phyloP scores from a whole-genome alignment of 2,888 invertebrate species.

The Raillietiella orientalis region DNA sequence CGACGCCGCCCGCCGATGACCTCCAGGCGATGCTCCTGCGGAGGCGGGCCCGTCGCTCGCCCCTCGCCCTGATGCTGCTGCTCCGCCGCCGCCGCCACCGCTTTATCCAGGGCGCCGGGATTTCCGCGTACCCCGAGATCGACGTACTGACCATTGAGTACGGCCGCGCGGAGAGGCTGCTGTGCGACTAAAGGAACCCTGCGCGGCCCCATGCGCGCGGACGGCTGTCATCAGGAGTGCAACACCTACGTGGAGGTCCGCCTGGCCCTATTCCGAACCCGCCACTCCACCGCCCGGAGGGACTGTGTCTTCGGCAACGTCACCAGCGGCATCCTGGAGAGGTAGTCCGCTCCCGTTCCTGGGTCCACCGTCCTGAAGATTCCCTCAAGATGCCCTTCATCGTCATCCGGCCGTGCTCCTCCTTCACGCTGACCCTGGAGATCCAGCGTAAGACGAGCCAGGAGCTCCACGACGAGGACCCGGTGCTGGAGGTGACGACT shows the following conservation, averaged over 20 bases:
- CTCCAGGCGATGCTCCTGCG: too few species aligned
- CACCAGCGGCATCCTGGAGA: conserved; percentile 47
- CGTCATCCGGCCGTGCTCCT: conserved; percentile 84
- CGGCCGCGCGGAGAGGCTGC: too few species aligned
- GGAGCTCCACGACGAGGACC: too few species aligned
- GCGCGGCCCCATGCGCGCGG: too few species aligned
- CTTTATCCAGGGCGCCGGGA: conserved; percentile 50
- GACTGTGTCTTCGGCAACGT: conserved; percentile 64
- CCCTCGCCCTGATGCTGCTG: too few species aligned
- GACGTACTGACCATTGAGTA: conserved; percentile 72
- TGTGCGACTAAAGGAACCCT: too few species aligned
- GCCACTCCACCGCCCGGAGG: conserved; percentile 34
- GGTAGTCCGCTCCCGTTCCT: conserved; percentile 54
- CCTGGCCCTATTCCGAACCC: conserved; percentile 65
- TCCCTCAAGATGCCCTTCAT: conserved; percentile 57
- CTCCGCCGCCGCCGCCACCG: too few species aligned
- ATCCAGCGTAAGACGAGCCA: conserved; percentile 71
- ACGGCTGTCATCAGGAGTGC: conserved; percentile 54
- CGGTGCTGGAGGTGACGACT: too few species aligned
- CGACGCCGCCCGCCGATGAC: too few species aligned
- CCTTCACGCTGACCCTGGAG: conserved; percentile 57
- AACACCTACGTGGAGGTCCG: conserved; percentile 62
- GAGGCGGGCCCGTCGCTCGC: too few species aligned
- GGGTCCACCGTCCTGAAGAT: conserved; percentile 22
- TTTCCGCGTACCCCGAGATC: conserved; percentile 70